Evolutionary conservation across 2,888 invertebrate genomes (phyloP), one percentile per base, ranked within the genome.

Genomic region (Cerastis leucographa): DNA sequence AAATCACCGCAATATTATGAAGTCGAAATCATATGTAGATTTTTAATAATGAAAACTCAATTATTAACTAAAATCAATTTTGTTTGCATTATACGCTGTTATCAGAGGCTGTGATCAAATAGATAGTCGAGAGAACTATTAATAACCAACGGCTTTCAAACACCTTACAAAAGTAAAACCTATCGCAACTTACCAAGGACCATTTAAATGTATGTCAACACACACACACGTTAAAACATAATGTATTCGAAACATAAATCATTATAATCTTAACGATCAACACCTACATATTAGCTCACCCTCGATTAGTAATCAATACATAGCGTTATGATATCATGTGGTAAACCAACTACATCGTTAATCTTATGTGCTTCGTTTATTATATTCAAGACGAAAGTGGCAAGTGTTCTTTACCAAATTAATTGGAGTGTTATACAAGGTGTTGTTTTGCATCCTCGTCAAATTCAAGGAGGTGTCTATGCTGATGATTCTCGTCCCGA

Each of bases 321-420:
- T 56, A n/a, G 51, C 29, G 59, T 22, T 7, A 80, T 83, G 83
- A 83, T 74, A 83, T 83, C 76, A 83, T 74, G n/a, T 40, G 22
- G 17, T 61, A 76, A 73, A 73, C 67, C 71, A 83, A 81, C 80
- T 71, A 65, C 14, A n/a, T 54, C 42, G 61, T 83, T 54, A 76
- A 76, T 83, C 59, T 76, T 74, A 46, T 49, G 19, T 35, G 46
- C 35, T 65, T 69, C 54, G 22, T 74, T 78, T 56, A 49, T 78
- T 56, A 49, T 72, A 75, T 82, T 54, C 71, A 44, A 5, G n/a
- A 44, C 49, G 29, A 29, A 59, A 35, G 14, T 25, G 14, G n/a
- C 35, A 42, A 64, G 71, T 56, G n/a, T 56, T 14, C 17, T 62
- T 25, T 35, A 25, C 44, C 8, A 17, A 22, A 56, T 29, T 54